Conservation (phyloP, 1,140 invertebrate species). For the Rhagoletis pomonella region DNA sequence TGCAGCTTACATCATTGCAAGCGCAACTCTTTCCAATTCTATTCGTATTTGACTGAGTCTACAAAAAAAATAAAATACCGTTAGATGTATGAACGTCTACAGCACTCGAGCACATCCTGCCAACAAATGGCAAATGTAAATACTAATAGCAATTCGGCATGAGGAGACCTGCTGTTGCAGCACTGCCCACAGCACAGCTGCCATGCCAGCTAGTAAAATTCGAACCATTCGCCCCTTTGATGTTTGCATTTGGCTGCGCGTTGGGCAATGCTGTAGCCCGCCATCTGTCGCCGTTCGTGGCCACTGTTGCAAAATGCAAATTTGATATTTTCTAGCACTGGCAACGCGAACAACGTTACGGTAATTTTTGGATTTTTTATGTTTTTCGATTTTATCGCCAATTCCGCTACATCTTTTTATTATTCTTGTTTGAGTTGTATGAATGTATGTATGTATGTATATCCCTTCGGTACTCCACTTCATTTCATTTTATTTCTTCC, state of each 20-base stretch:
- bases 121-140: background rate
- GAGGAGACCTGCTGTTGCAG: background rate
- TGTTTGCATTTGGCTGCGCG: background rate
- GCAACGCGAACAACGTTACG: background rate
- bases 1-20: background rate
- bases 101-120: background rate
- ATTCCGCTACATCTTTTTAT: conserved; percentile 1
- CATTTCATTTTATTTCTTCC: conserved; percentile 30
- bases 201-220: background rate
- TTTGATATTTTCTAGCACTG: conserved; percentile 19
- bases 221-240: background rate
- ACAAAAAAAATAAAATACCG: too few relatives aligned
- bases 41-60: too few relatives aligned
- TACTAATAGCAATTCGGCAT: background rate
- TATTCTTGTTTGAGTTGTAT: background rate
- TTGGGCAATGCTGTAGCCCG: background rate
- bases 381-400: background rate
- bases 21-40: too few relatives aligned
- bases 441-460: background rate
- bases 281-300: background rate
- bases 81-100: background rate
- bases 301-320: conserved; percentile 42
- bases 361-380: background rate
- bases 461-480: background rate
- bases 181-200: background rate